Base-by-base conservation (phyloP, 1,140 invertebrate species). In the Eriocheir sinensis region DNA sequence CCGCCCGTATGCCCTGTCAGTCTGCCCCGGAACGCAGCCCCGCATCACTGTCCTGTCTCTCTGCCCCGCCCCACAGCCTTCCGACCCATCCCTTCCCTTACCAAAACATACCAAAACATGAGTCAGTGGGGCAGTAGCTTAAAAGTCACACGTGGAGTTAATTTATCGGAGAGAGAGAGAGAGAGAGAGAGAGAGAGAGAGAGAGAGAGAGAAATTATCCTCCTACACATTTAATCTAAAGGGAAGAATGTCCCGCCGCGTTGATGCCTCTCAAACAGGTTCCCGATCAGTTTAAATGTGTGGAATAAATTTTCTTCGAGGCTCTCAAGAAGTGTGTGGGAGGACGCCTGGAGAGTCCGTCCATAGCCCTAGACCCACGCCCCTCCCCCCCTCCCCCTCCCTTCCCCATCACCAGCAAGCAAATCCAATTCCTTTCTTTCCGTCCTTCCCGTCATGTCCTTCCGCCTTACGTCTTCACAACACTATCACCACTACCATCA, bases 111-210 rank as follows among this genome's bases (percentile, higher is more conserved):
- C 44, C 44, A 48, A n/a, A n/a, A n/a, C n/a, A n/a, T n/a, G n/a
- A n/a, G n/a, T n/a, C n/a, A n/a, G n/a, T n/a, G n/a, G n/a, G n/a
- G n/a, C n/a, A n/a, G n/a, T n/a, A n/a, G n/a, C n/a, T n/a, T n/a
- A n/a, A n/a, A n/a, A n/a, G n/a, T n/a, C n/a, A n/a, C n/a, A n/a
- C n/a, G n/a, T n/a, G n/a, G n/a, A n/a, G n/a, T n/a, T n/a, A n/a
- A n/a, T n/a, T n/a, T n/a, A n/a, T n/a, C n/a, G n/a, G 60, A 72
- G 60, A 72, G 60, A 72, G 60, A 72, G 60, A 72, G 60, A 72
- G 60, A 72, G 60, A 72, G 60, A 72, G 60, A 72, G 60, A 72
- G 60, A 72, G 60, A 72, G 60, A 72, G 60, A n/a, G 44, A 48
- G 60, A 72, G 60, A 72, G 60, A 72, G 60, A 72, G 60, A 72